A percentile compares a stretch with the other conserved stretches of the same genome.
phyloP scores from a whole-genome alignment of 1,140 invertebrate species.

The Caenorhabditis latens region DNA sequence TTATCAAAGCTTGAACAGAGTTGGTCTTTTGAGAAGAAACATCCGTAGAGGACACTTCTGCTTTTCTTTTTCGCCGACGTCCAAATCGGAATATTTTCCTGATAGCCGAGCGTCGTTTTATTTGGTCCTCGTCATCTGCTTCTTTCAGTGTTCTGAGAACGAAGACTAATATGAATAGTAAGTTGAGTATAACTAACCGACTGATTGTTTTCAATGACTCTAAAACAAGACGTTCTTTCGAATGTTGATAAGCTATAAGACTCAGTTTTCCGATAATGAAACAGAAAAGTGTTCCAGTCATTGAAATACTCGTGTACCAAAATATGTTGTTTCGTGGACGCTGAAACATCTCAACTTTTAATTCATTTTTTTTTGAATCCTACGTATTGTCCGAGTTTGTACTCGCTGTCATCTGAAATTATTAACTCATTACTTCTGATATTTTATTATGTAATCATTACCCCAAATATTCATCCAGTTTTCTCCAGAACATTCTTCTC shows the following conservation, averaged over 20 bases:
- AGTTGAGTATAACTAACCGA: not conserved
- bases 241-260: slow-evolving; percentile 9
- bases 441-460: not conserved
- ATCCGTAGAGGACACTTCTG: no score
- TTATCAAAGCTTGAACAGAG: slow-evolving; percentile 29
- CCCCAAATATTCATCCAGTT: slow-evolving; percentile 16
- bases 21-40: not conserved
- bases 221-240: not conserved
- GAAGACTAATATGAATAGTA: not conserved
- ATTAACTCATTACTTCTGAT: not conserved
- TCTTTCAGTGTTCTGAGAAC: slow-evolving; percentile 10
- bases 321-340: slow-evolving; percentile 9
- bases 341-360: not conserved
- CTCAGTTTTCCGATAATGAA: not conserved
- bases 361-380: not conserved
- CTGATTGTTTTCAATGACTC: slow-evolving; percentile 28
- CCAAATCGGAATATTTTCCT: not conserved
- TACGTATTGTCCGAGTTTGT: not conserved
- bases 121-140: slow-evolving; percentile 11
- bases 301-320: slow-evolving; percentile 16
- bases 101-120: not conserved
- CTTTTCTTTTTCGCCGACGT: not conserved
- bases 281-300: not conserved
- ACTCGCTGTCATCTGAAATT: slow-evolving; percentile 1
- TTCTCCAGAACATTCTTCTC: not conserved